Evolutionary conservation across 1,140 invertebrate species (phyloP), one percentile per base, ranked within the genome.

Genomic region (Acromyrmex heyeri): DNA sequence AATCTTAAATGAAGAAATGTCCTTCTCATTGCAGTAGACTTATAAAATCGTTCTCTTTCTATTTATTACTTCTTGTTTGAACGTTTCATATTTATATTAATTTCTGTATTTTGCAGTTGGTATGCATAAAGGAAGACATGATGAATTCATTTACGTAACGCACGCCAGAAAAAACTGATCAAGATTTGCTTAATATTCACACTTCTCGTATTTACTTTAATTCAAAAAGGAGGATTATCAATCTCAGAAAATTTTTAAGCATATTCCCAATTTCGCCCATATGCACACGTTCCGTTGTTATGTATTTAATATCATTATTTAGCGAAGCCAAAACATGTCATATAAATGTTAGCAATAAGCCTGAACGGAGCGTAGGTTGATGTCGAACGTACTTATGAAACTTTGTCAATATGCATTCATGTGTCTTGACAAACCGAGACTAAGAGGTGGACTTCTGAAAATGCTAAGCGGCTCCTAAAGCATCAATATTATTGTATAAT

Each of bases 341-440:
- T 27, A 55, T 21, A 57, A 69, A 38, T 70, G 50, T 69, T 69
- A 70, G 21, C 7, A 38, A 55, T 34, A 81, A 69, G 30, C 10
- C 2, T 24, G 38, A 64, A n/a, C 38, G 44, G 44, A 34, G 64
- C 34, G 3, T 21, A 78, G 24, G 4, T 57, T 48, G 77, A 30
- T 34, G n/a, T 53, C 77, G n/a, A 16, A 24, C 44, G 50, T 24
- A 67, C 16, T 79, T 70, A 81, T 53, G 48, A 70, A 70, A 48
- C 34, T 50, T 55, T 16, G n/a, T 55, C 62, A 14, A 69, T 34
- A 55, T 34, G 14, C 8, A 18, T 55, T 34, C n/a, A 61, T 16
- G 21, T 48, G 7, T 53, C 8, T 38, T 38, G 14, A 50, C 18
- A n/a, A 57, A 21, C n/a, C 14, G 14, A 69, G 21, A 55, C 30